Percentiles rank a stretch among this genome's conserved stretches.
These are phyloP conservation scores for Sparus aurata DNA, from an alignment of 2,797 vertebrate species.

Conservation along the genomic window DNA sequence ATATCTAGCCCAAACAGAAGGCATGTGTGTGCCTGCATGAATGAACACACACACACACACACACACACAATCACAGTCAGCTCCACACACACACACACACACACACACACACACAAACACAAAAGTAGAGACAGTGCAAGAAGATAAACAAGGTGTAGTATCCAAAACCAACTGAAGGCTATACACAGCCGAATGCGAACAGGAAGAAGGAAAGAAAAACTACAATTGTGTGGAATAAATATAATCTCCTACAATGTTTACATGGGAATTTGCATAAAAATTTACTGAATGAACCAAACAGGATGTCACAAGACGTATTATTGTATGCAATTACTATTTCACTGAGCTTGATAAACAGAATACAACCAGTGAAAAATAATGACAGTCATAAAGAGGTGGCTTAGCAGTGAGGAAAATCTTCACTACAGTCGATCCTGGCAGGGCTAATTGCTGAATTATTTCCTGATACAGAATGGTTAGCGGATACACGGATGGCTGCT, in stretches of 20 bases:
- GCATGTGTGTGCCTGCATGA: constrained; percentile 67
- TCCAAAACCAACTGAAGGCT: constrained; percentile 57
- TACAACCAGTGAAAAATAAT: constrained; percentile 18
- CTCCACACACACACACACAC: constrained; percentile 25
- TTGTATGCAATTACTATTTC: constrained; percentile 7
- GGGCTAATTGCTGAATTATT: constrained; percentile 48
- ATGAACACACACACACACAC: constrained; percentile 52
- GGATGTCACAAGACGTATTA: background rate
- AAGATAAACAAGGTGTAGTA: constrained; percentile 53
- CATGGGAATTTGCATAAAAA: background rate
- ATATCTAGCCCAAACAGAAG: constrained; percentile 82
- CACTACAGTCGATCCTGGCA: constrained; percentile 11
- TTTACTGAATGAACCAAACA: constrained; percentile 25
- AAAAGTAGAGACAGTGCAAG: constrained; percentile 23
- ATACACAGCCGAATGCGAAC: constrained; percentile 46
- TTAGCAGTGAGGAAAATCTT: constrained; percentile 29
- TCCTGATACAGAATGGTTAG: constrained; percentile 49
- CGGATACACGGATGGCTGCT: constrained; percentile 42
- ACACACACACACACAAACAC: constrained; percentile 17
- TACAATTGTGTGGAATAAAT: constrained; percentile 24
- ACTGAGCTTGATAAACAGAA: constrained; percentile 14
- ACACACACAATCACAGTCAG: constrained; percentile 40
- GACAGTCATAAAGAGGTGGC: constrained; percentile 13
- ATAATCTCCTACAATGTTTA: constrained; percentile 26
- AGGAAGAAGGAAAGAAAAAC: constrained; percentile 9